Conservation (phyloP, 2,888 invertebrate species). For the Amaurobius ferox region DNA sequence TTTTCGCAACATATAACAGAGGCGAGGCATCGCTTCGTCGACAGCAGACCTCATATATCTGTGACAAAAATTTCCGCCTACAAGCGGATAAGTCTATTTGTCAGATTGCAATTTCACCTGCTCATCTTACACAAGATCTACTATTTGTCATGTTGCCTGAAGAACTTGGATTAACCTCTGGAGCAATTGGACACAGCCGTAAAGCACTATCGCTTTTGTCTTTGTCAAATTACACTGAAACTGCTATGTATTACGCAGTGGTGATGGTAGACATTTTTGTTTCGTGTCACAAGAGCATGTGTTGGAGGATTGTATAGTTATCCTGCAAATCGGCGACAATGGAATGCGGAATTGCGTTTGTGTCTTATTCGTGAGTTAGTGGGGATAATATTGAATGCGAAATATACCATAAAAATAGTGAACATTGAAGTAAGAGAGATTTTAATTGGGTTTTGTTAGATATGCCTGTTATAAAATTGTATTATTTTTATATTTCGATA, state of each 20-base stretch:
- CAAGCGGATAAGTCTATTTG: constrained; percentile 63
- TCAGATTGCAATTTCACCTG: constrained; percentile 21
- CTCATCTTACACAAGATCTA: constrained; percentile 4
- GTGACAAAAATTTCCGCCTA: constrained; percentile 46
- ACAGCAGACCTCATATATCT: constrained; percentile 25
- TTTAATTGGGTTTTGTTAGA: no score
- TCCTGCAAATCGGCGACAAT: constrained; percentile 2
- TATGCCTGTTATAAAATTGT: no score
- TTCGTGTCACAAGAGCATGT: neutral
- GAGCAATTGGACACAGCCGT: neutral
- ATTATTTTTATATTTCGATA: no score
- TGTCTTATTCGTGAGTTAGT: constrained; percentile 5
- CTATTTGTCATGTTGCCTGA: constrained; percentile 1
- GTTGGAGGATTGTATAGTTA: neutral
- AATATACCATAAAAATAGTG: no score
- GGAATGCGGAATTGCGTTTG: neutral
- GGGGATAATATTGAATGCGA: no score
- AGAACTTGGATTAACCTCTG: constrained; percentile 8
- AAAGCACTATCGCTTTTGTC: constrained; percentile 9
- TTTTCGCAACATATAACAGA: neutral
- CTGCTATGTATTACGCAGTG: neutral
- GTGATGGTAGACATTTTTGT: neutral
- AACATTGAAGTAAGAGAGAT: no score
- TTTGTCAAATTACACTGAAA: constrained; percentile 1
- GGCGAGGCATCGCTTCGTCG: neutral